These are phyloP conservation scores for Gymnorhina tibicen DNA, from an alignment of 2,113 vertebrate genomes.

Conservation along the genomic window DNA sequence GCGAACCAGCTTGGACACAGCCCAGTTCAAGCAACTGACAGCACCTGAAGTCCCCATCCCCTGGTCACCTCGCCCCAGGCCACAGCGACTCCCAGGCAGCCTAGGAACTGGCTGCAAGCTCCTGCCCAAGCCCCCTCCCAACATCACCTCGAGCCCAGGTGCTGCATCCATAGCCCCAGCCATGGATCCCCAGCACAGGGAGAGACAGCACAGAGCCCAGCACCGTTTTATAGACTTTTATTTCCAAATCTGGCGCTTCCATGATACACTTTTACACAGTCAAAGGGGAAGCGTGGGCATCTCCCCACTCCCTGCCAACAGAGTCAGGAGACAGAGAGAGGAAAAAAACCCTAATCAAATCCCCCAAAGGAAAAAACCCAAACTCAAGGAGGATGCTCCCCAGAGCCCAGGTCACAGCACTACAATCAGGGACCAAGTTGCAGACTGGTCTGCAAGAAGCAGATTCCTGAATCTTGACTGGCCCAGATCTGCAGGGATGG, in stretches of 20 bases:
- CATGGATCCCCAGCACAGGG: not conserved
- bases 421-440: slow-evolving; percentile 6
- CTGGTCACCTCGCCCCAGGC: not conserved
- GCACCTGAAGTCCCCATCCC: not conserved
- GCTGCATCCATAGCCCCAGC: not conserved
- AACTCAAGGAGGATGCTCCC: slow-evolving; percentile 30
- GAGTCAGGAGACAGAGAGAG: not conserved
- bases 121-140: not conserved
- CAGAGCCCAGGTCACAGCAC: slow-evolving; percentile 29
- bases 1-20: not conserved
- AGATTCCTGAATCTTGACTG: not conserved
- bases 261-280: slow-evolving; percentile 78
- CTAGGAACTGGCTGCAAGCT: not conserved
- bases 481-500: not conserved
- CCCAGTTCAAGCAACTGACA: not conserved
- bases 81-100: not conserved
- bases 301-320: slow-evolving; percentile 24
- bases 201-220: not conserved
- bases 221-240: slow-evolving; percentile 76
- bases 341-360: not conserved
- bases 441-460: not conserved
- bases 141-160: fast-evolving
- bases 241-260: slow-evolving; percentile 79
- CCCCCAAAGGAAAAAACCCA: not conserved
- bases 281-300: not conserved